These are phyloP conservation scores for Bathynomus jamesi DNA, from an alignment of 1,140 invertebrate species.

Conservation along the genomic window DNA sequence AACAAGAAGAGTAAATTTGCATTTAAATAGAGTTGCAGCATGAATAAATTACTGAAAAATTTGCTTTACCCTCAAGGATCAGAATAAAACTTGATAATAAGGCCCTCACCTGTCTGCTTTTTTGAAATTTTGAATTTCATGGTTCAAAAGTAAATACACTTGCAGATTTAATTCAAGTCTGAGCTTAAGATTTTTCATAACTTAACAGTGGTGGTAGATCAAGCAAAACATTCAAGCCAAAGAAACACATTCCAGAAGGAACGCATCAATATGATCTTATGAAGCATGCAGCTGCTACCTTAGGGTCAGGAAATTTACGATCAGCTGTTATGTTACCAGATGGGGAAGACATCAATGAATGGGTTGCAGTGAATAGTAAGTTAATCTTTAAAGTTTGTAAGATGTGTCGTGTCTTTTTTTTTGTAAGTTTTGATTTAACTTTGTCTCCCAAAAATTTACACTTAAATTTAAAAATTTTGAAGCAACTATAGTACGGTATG, in stretches of 20 bases:
- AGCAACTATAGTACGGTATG: no score
- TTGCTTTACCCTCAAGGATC: no score
- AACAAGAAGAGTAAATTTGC: no score
- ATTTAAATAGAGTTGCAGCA: no score
- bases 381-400: conserved; percentile 38
- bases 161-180: no score
- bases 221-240: conserved; percentile 96
- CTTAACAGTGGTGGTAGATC: conserved; percentile 62
- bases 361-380: conserved; percentile 98
- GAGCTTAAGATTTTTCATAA: conserved; percentile 16
- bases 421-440: background rate
- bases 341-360: conserved; percentile 98
- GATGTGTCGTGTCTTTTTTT: background rate
- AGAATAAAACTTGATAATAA: no score
- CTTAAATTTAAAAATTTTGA: no score
- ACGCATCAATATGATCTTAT: conserved; percentile 98
- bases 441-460: no score
- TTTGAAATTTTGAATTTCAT: no score
- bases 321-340: conserved; percentile 90
- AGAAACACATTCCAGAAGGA: conserved; percentile 98
- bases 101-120: no score
- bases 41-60: no score
- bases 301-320: conserved; percentile 89
- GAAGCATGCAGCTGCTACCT: conserved; percentile 96
- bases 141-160: no score